phyloP scores from a whole-genome alignment of 2,888 invertebrate genomes.

The Drosophila paranaensis region DNA sequence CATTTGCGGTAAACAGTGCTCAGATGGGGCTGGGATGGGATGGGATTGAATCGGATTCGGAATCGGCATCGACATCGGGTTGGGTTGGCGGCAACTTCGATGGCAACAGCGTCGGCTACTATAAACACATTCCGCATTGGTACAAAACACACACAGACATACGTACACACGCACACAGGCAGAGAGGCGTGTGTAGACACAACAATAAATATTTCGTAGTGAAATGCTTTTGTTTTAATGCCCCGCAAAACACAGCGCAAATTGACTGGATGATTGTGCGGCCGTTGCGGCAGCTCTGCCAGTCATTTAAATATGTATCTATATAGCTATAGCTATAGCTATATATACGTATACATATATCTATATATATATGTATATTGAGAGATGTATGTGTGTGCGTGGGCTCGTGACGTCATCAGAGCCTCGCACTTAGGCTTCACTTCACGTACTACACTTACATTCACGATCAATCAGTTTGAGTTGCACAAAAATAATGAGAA shows the following conservation, averaged over 20 bases:
- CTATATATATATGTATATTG: not conserved
- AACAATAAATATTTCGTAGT: slow-evolving; percentile 73
- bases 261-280: slow-evolving; percentile 77
- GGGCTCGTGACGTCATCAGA: slow-evolving; percentile 59
- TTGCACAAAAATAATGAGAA: not conserved
- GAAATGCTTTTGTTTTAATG: slow-evolving; percentile 79
- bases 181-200: slow-evolving; percentile 23
- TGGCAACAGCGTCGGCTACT: slow-evolving; percentile 46
- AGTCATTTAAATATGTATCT: slow-evolving; percentile 43
- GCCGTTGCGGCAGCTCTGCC: slow-evolving; percentile 49
- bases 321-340: not conserved
- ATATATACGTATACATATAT: too few relatives aligned
- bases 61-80: not conserved
- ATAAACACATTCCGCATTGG: slow-evolving; percentile 72
- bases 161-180: too few relatives aligned
- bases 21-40: not conserved
- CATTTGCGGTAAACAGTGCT: slow-evolving; percentile 29
- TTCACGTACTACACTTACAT: slow-evolving; percentile 27
- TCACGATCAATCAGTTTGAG: not conserved
- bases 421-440: slow-evolving; percentile 15
- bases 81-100: slow-evolving; percentile 48
- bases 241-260: slow-evolving; percentile 79
- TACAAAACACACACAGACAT: slow-evolving; percentile 1
- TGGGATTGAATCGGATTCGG: slow-evolving; percentile 8
- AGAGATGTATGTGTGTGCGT: not conserved